These are phyloP conservation scores for Cepaea hortensis DNA, from an alignment of 2,888 invertebrate genomes.

Conservation along the genomic window DNA sequence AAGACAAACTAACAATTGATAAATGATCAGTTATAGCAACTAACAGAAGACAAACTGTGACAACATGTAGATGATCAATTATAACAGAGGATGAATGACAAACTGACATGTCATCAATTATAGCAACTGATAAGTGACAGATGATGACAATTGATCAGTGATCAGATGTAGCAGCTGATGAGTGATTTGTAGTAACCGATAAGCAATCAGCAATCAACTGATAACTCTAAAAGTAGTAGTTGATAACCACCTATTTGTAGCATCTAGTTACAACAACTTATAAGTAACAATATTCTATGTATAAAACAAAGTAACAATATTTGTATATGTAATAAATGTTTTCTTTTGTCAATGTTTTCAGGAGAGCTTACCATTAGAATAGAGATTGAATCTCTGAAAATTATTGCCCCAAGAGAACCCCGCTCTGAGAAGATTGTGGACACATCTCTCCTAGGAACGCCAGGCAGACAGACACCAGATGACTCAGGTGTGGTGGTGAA, in stretches of 20 bases:
- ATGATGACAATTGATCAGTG: no score
- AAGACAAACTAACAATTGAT: no score
- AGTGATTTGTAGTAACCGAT: no score
- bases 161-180: no score
- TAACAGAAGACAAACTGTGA: no score
- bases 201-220: no score
- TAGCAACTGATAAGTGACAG: no score
- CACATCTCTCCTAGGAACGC: conserved; percentile 52
- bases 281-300: not conserved
- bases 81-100: no score
- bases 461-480: conserved; percentile 36
- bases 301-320: not conserved
- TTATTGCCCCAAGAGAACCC: conserved; percentile 62
- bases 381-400: conserved; percentile 66
- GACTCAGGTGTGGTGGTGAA: conserved; percentile 50
- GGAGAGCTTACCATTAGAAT: conserved; percentile 70
- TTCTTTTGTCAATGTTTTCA: conserved; percentile 45
- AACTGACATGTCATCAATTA: no score
- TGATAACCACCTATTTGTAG: not conserved
- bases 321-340: not conserved
- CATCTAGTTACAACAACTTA: no score
- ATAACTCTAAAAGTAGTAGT: not conserved
- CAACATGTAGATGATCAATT: no score
- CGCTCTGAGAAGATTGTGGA: conserved; percentile 55
- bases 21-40: no score